Conservation (phyloP, 2,113 vertebrate genomes). For the Rhizomys pruinosus region DNA sequence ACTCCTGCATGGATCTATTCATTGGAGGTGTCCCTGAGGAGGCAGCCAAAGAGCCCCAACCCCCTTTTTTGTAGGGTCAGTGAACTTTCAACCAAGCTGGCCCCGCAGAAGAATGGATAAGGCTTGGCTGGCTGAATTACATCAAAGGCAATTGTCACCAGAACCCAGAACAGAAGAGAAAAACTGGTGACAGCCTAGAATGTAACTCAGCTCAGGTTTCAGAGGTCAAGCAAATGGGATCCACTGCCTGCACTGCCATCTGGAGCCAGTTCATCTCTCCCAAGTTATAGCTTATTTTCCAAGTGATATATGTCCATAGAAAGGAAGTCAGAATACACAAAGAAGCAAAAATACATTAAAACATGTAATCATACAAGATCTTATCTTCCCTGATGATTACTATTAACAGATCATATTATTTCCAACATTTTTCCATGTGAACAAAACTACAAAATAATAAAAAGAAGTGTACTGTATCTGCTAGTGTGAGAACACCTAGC, state of each 20-base stretch:
- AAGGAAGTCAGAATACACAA: neutral
- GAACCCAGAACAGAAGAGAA: neutral
- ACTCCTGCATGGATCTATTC: neutral
- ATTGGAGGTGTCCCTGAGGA: neutral
- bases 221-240: neutral
- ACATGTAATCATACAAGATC: neutral
- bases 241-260: too few species aligned
- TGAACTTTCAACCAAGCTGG: constrained; percentile 2
- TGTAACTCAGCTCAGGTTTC: neutral
- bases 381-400: neutral
- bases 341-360: neutral
- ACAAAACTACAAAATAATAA: constrained; percentile 25
- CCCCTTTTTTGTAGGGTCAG: constrained; percentile 41
- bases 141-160: neutral
- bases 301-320: neutral
- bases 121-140: neutral
- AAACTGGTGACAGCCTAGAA: neutral
- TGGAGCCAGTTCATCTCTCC: too few species aligned
- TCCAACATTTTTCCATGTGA: neutral
- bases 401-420: neutral
- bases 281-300: neutral
- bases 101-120: neutral
- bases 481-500: constrained; percentile 23
- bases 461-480: neutral
- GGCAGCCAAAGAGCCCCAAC: neutral